Base-by-base conservation (phyloP, 2,888 invertebrate species). In the Ophonus ardosiacus region DNA sequence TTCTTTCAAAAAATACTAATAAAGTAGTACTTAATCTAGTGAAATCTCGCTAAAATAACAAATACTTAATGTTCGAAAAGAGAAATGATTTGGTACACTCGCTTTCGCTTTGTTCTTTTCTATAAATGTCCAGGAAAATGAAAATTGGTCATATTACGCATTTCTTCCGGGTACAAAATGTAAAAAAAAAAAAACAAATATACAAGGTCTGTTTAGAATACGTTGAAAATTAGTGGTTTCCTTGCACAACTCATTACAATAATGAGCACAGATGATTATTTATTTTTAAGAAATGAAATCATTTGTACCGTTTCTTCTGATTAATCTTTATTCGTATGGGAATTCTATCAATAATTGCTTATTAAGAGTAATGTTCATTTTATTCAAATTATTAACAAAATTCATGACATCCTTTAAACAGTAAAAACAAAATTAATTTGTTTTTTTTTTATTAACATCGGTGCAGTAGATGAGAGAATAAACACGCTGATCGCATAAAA, bases 151-250 rank as follows among this genome's bases (percentile, higher is more conserved):
- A 4, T 24, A 13, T 21, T 21, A 21, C 15, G 7, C 59, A 17
- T 17, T 0, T 18, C 59, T 63, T 63, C 63, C 63, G 63, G 63
- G 21, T 21, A 13, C 3, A 63, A 24, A 21, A 63, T 21, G 10
- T 17, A 2, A 59, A 24, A 2, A 31, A 59, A 59, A 59, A 18
- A 7, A 59, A 59, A 59, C 6, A 17, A 18, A 56, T 56, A 15
- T 15, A 18, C 18, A 59, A 59, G 59, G 59, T 59, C 59, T 15
- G 59, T 8, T 18, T 59, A 15, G 59, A 59, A 59, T 18, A 13
- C 63, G 24, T 18, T 21, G 17, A 13, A 63, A 63, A 63, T 63
- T 63, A 63, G 63, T 21, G 63, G 63, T 63, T 63, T 63, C 63
- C 63, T 21, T 24, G 18, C 8, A 21, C 13, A 21, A 3, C 63